Base-by-base conservation (phyloP, 2,797 vertebrate species). In the Pteronotus mesoamericanus region DNA sequence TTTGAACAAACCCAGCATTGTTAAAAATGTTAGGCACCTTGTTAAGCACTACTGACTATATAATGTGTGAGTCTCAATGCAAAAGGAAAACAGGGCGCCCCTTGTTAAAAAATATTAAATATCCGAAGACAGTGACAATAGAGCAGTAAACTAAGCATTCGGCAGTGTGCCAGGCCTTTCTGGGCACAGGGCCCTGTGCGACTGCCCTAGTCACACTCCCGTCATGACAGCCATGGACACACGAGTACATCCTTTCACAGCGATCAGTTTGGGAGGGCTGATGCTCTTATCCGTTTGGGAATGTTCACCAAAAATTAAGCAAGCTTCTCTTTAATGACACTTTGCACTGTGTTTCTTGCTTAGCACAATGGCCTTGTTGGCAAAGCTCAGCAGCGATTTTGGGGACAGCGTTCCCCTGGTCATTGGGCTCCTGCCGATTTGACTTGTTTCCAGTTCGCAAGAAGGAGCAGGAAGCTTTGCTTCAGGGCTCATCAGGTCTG, bases 401-500 rank as follows among this genome's bases (percentile, higher is more conserved):
- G 0, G 66, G 71, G 64, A 55, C 57, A 69, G 87, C 29, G 53
- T 94, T 75, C 85, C 90, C 10, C 0, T 15, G 22, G 88, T 71
- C 34, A 93, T 86, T 92, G 95, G 80, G 22, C 15, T 79, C 86
- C 77, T 86, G 55, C 79, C 79, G 91, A 87, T 89, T 94, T 55
- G 91, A 55, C 86, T 94, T 96, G 69, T 78, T 92, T 89, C 64
- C 93, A 78, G 29, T 86, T 94, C 92, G 39, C 14, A 42, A 86
- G 91, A 97, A 85, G 77, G 77, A 85, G 10, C 42, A 94, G 66
- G 82, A 86, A 90, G 64, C 94, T 97, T 59, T 26, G 46, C 87
- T 80, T 21, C 72, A 42, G 82, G 61, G 32, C 59, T 96, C 55
- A 82, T 74, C 79, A 42, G 46, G 18, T 91, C 46, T 48, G 32